Evolutionary conservation across 1,140 invertebrate genomes (phyloP), one percentile per base, ranked within the genome.

Genomic region (Archegozetes longisetosus): DNA sequence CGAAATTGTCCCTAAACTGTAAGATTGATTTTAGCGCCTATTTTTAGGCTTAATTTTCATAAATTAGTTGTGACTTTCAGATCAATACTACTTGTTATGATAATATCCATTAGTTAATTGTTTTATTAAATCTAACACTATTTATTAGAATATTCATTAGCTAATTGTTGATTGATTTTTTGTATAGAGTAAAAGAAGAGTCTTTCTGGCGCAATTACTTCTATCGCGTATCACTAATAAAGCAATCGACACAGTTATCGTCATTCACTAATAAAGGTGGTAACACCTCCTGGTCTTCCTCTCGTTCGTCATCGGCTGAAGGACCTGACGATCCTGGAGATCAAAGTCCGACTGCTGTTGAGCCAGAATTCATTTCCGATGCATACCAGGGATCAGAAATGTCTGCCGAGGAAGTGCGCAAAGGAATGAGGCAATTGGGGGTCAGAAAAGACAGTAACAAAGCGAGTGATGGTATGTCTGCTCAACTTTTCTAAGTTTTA

Each of bases 201-300:
- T 86, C 86, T 69, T 98, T 99, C 76, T 99, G 94, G 95, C 82
- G 90, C 68, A 99, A 98, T 77, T 99, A 98, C 74, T 98, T 98
- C 77, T 99, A 99, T 76, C 86, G 94, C 70, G 88, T 98, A 61
- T 94, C 88, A 64, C 81, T 99, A 27, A 89, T 98, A 68, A 91
- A 92, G 70, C 94, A 98, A 75, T 92, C 89, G 61, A 89, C 88
- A 71, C 88, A 94, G 71, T 70, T 86, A 47, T 82, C 82, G 52
- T 82, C 82, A 53, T 78, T 83, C 77, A 78, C 78, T 22, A 60
- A 62, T 23, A 54, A 58, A 51, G 57, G 58, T 40, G 47, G 58
- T 47, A 66, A 62, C 9, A 50, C 57, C 2, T 49, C 6, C 20
- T 20, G 9, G 32, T 53, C 52, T 49, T 66, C 63, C 26, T 17